Base-by-base conservation (phyloP, 2,113 vertebrate genomes). In the Chloropsis cyanopogon region DNA sequence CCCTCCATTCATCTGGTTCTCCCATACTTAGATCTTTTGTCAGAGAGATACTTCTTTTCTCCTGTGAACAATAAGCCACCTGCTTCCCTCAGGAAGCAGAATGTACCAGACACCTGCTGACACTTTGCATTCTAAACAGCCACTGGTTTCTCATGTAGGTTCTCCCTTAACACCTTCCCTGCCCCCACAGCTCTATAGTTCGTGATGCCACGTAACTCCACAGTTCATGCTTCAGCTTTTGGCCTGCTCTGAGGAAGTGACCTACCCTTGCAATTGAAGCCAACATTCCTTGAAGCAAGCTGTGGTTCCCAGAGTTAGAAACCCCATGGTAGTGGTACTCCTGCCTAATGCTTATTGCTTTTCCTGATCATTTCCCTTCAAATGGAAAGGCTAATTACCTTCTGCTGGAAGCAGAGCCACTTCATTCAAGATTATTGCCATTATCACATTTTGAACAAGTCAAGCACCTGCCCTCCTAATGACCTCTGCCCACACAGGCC, bases 301-400 rank as follows among this genome's bases (percentile, higher is more conserved):
- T 50, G 23, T 78, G 64, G 35, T 20, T 85, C 77, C 63, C 82
- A 61, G 53, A 44, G 41, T 53, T 80, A 61, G 41, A 86, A 92
- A 92, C 7, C 42, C 35, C 18, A 29, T 0, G 1, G 23, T 39
- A 57, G 54, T 66, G 71, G 54, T 79, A 88, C 46, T 85, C 66
- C 28, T 52, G 63, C 79, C 88, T 83, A 96, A 90, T 35, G 71
- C 61, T 73, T 69, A 80, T 60, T 87, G 57, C 56, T 82, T 77
- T 82, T 82, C 49, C 68, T 82, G 71, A 29, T 73, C 42, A 65
- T 94, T 92, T 88, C 86, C 82, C 92, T 92, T 90, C 57, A 87
- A 80, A 88, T 59, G 88, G 37, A 92, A 88, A 92, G 63, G 37
- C 46, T 59, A 93, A 90, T 94, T 77, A 82, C 41, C 26, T 54